Evolutionary conservation across 2,888 invertebrate species (phyloP).

Genomic region (Orchesella flavescens): DNA sequence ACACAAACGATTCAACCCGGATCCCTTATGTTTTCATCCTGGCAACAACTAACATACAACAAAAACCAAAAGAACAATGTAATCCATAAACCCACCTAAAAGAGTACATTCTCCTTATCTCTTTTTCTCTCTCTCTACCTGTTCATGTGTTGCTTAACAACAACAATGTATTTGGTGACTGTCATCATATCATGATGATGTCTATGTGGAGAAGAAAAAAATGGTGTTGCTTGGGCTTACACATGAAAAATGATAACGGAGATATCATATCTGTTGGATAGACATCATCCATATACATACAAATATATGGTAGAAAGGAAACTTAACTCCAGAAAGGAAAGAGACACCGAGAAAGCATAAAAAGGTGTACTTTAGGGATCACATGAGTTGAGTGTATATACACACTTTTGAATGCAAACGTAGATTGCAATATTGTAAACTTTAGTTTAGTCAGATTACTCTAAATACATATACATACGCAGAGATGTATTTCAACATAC

Average conservation of each 20-base stretch:
- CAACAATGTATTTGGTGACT: slow-evolving; percentile 16
- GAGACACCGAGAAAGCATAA: not conserved
- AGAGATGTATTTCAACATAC: not conserved
- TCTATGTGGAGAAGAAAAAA: not conserved
- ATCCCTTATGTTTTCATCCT: slow-evolving; percentile 45
- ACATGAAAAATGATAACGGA: slow-evolving; percentile 16
- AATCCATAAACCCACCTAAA: slow-evolving; percentile 11
- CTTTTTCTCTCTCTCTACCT: slow-evolving; percentile 23
- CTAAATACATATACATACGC: not conserved
- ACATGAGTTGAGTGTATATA: not conserved
- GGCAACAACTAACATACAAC: slow-evolving; percentile 56
- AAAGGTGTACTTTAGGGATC: not conserved
- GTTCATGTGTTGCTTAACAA: slow-evolving; percentile 52
- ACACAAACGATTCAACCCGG: slow-evolving; percentile 3
- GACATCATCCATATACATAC: slow-evolving; percentile 10
- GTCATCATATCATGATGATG: slow-evolving; percentile 20
- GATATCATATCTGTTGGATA: not conserved
- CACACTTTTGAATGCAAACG: not conserved
- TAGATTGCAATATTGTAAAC: slow-evolving; percentile 25
- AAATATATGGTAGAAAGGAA: slow-evolving; percentile 1
- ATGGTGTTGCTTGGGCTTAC: not conserved
- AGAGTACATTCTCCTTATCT: slow-evolving; percentile 7
- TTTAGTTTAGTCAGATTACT: slow-evolving; percentile 9
- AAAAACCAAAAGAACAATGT: slow-evolving; percentile 53
- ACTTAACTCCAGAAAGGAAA: not conserved